Percentiles rank a stretch among this genome's conserved stretches.
phyloP scores from a whole-genome alignment of 1,140 invertebrate species.

The Bombus fervidus region DNA sequence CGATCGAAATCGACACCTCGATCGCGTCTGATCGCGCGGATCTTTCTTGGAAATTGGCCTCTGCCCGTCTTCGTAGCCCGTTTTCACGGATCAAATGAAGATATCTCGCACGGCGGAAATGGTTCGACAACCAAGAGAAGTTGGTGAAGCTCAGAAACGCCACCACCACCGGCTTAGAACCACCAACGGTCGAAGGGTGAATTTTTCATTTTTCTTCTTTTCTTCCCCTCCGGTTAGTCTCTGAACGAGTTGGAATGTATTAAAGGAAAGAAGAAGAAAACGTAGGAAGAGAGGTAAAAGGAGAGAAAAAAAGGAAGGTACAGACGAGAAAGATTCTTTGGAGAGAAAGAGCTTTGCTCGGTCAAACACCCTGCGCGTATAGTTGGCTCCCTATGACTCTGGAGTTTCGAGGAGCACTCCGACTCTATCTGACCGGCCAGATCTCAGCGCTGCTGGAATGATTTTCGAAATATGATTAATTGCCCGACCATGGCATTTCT shows the following conservation, averaged over 20 bases:
- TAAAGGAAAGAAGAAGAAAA: slow-evolving; percentile 31
- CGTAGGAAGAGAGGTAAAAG: background rate
- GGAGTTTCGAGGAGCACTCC: slow-evolving; percentile 72
- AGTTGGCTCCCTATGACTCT: slow-evolving; percentile 78
- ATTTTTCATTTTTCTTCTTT: slow-evolving; percentile 16
- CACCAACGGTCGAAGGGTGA: background rate
- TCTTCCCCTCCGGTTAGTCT: background rate
- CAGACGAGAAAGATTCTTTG: slow-evolving; percentile 52
- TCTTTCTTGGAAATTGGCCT: background rate
- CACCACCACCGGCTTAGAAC: background rate
- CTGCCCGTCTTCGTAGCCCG: background rate
- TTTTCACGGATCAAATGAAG: background rate
- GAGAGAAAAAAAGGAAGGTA: background rate
- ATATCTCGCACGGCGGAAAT: background rate
- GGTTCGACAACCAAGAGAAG: background rate
- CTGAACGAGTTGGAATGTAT: slow-evolving; percentile 54
- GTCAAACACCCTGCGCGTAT: slow-evolving; percentile 67
- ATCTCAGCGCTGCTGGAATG: slow-evolving; percentile 79
- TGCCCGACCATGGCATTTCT: slow-evolving; percentile 78
- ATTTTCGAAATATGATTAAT: slow-evolving; percentile 84
- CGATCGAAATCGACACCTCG: slow-evolving; percentile 29
- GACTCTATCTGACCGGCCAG: slow-evolving; percentile 64
- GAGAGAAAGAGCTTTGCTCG: slow-evolving; percentile 65
- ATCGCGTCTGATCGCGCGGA: background rate
- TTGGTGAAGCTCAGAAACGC: background rate